Evolutionary conservation across 37 sponge, comb jelly and placozoan genomes (phyloP), one percentile per base, ranked within the genome.

Genomic region (Aplysina aerophoba): DNA sequence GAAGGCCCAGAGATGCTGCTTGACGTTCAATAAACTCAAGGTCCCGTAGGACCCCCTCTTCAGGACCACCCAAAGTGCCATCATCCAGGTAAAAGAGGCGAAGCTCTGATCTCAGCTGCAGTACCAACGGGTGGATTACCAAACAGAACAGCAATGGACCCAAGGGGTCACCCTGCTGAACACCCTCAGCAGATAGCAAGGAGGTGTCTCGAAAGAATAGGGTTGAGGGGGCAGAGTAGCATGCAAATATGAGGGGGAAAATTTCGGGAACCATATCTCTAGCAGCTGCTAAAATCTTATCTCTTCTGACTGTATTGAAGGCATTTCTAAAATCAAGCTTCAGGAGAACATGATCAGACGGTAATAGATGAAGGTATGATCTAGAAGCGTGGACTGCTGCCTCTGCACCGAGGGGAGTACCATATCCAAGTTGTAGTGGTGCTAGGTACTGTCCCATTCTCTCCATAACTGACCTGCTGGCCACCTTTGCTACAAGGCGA

Each of bases 401-500:
- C 11, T 75, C 78, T 3, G 53, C 78, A 15, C 78, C 53, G 11
- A 13, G 50, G 25, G 78, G 78, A 40, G 41, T 24, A 11, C 78
- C 78, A 40, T 41, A 75, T 12, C 78, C 78, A 39, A 75, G 53
- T 36, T 75, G n/a, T n/a, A n/a, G n/a, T n/a, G n/a, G n/a, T n/a
- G n/a, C n/a, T n/a, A n/a, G 80, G 27, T 39, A 56, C 56, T 37
- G 59, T 28, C 38, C 55, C 79, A 86, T 78, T 5, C 20, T 22
- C 0, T 86, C 80, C 27, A 15, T 34, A 12, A 79, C 15, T 40
- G 15, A n/a, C 17, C 24, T 27, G 31, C 37, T 27, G 24, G 85
- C 87, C 15, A 34, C 16, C 35, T 89, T 89, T 58, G 89, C 81
- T 4, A 56, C 89, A 40, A 89, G 73, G 4, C 81, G 59, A 0